Evolutionary conservation across 2,888 invertebrate species (phyloP), one percentile per base, ranked within the genome.

Genomic region (Drosophila melanosoma): DNA sequence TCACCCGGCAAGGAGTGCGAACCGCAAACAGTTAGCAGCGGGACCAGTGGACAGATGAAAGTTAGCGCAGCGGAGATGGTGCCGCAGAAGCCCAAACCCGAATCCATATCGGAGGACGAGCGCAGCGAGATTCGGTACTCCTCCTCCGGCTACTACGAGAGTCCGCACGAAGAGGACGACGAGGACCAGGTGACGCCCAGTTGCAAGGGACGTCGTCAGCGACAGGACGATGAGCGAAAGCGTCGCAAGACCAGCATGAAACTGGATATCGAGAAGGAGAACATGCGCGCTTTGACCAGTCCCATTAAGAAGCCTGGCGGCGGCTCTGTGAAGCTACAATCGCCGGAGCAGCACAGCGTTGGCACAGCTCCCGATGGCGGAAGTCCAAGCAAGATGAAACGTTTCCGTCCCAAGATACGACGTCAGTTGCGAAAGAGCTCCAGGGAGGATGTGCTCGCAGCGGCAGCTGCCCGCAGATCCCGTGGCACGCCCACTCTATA

Each of bases 211-310:
- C 87, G 93, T n/a, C 90, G 92, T 1, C 89, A 92, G 63, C 96
- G 96, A 94, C 94, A 95, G 53, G 95, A 95, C 69, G 96, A 97
- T 76, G 96, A 96, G 64, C 95, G 96, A 81, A 94, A 95, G 74
- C 94, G 95, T 70, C 95, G 95, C 89, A 96, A 96, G 93, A 96
- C 96, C 90, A 95, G 95, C 29, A 97, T 97, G 93, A 96, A 96
- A 53, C 93, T 97, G 76, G 97, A 97, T 89, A 97, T 93, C 94
- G 95, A 64, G 94, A 95, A 92, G 93, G 95, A 76, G 94, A 95
- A 90, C 94, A 94, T 91, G 94, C 95, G 92, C 3, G 93, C 93
- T 15, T 90, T 95, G 1, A 94, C 94, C 1, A 94, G 93, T 60
- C 93, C 93, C 17, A 90, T 93, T 7, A 92, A 92, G 68, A 92